Conservation (phyloP, 2,797 vertebrate species). For the Eulemur mongoz region DNA sequence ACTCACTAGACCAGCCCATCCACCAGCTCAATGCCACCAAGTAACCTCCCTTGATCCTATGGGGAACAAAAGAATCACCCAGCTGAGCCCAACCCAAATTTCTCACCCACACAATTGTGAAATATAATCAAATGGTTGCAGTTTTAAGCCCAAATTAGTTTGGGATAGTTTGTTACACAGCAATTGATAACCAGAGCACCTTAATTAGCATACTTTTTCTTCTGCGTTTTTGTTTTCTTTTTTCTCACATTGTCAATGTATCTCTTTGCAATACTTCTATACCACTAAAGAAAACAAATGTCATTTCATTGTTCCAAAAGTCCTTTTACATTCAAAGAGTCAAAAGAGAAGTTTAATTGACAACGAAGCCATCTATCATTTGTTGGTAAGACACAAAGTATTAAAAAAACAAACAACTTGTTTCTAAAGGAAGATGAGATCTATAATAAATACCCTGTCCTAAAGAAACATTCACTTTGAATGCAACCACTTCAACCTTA, state of each 20-base stretch:
- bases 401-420: not conserved
- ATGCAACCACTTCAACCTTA: not conserved
- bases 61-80: not conserved
- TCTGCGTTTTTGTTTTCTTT: not conserved
- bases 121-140: not conserved
- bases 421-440: not conserved
- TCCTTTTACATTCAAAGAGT: not conserved
- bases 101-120: not conserved
- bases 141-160: not conserved
- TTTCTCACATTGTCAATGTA: not conserved
- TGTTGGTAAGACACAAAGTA: not conserved
- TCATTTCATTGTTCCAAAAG: conserved; percentile 15
- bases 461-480: not conserved
- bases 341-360: not conserved
- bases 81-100: not conserved
- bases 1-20: not conserved
- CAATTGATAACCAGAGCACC: not conserved
- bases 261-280: not conserved
- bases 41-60: no score
- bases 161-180: not conserved
- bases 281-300: not conserved
- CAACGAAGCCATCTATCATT: not conserved
- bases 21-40: not conserved
- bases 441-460: not conserved
- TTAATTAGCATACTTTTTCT: not conserved